phyloP scores from a whole-genome alignment of 2,113 vertebrate genomes.

The Platichthys stellatus region DNA sequence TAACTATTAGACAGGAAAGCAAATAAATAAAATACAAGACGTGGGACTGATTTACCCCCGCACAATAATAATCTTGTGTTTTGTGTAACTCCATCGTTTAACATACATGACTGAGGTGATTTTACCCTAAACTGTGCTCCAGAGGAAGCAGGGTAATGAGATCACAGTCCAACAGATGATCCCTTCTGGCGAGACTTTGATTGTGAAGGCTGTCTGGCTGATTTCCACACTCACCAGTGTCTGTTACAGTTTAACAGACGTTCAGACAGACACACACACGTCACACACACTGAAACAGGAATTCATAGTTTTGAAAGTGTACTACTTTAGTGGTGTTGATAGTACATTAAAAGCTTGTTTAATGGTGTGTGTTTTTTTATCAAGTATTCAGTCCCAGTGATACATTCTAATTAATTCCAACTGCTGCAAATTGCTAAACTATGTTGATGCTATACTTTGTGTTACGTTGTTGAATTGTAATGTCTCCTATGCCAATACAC shows the following conservation, averaged over 20 bases:
- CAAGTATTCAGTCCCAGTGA: too few species aligned
- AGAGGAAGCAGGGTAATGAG: slow-evolving; percentile 38
- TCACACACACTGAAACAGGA: slow-evolving; percentile 5
- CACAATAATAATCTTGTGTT: background rate
- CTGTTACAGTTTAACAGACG: slow-evolving; percentile 64
- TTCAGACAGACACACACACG: slow-evolving; percentile 39
- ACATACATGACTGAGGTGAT: background rate
- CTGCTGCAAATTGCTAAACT: too few species aligned
- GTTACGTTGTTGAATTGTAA: too few species aligned
- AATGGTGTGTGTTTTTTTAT: too few species aligned
- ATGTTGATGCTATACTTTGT: too few species aligned
- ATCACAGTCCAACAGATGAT: slow-evolving; percentile 50
- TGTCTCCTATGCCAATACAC: too few species aligned
- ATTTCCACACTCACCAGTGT: slow-evolving; percentile 60
- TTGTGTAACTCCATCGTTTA: slow-evolving; percentile 8
- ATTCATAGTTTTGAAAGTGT: slow-evolving; percentile 8
- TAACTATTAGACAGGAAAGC: background rate
- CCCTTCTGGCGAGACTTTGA: slow-evolving; percentile 25
- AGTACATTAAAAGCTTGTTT: too few species aligned
- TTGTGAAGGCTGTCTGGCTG: slow-evolving; percentile 49
- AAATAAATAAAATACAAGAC: slow-evolving; percentile 8
- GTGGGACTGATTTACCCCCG: background rate
- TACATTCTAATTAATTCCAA: too few species aligned
- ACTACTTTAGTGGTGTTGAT: background rate
- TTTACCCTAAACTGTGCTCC: slow-evolving; percentile 24